Conservation (phyloP, 2,797 vertebrate species). For the Malacoraja senta region DNA sequence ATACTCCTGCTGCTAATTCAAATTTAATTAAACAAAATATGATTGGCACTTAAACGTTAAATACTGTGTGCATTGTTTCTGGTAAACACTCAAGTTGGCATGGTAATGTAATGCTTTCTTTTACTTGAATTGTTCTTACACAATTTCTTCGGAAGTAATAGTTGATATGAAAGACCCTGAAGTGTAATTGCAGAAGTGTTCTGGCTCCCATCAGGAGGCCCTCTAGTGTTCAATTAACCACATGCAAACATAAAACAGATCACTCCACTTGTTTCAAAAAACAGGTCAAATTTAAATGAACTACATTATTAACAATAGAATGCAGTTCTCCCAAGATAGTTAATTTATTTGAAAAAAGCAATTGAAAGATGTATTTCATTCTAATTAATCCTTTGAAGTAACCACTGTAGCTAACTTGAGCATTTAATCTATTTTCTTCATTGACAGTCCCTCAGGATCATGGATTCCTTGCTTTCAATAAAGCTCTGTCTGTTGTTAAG, state of each 20-base stretch:
- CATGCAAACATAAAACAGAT: neutral
- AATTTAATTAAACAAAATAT: neutral
- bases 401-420: neutral
- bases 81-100: neutral
- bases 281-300: slow-evolving; percentile 16
- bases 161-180: neutral
- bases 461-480: no score
- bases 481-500: no score
- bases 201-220: neutral
- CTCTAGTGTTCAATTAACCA: neutral
- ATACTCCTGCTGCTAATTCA: no score
- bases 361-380: neutral
- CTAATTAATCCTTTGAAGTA: slow-evolving; percentile 24
- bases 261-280: neutral
- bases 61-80: neutral
- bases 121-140: neutral
- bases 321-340: neutral
- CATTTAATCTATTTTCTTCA: neutral
- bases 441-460: no score
- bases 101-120: neutral
- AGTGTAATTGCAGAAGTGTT: neutral
- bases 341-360: neutral
- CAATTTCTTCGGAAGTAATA: neutral
- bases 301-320: slow-evolving; percentile 13
- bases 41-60: neutral